Evolutionary conservation across 2,113 vertebrate genomes (phyloP).

Genomic region (Aptenodytes forsteri): DNA sequence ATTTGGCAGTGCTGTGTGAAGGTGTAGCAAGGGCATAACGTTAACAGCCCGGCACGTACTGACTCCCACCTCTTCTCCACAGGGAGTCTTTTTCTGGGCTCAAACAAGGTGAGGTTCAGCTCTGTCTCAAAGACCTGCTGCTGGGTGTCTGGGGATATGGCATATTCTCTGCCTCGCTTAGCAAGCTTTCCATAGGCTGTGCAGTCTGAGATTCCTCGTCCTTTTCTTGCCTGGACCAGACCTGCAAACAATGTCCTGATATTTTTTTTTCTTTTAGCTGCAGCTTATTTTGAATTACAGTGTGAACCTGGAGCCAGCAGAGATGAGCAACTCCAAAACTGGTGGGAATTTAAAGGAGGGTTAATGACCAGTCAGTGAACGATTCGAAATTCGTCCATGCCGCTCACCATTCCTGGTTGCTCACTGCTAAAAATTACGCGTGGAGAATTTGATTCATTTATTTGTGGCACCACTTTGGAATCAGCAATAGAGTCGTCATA

Average conservation of each 20-base stretch:
- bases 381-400: not conserved
- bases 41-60: not conserved
- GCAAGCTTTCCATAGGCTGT: not conserved
- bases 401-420: not conserved
- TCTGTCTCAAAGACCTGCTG: not conserved
- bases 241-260: not conserved
- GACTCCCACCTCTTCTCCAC: not conserved
- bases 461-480: not conserved
- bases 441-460: not conserved
- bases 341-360: not conserved
- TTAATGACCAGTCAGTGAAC: not conserved
- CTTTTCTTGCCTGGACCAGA: not conserved
- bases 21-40: not conserved
- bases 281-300: not conserved
- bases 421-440: fast-evolving
- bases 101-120: not conserved
- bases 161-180: not conserved
- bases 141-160: not conserved
- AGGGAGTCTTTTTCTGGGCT: not conserved
- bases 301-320: not conserved
- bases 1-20: not conserved
- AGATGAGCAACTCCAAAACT: not conserved
- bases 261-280: not conserved
- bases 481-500: not conserved
- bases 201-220: not conserved